Percentiles rank a stretch among this genome's conserved stretches.
phyloP scores from a whole-genome alignment of 1,140 invertebrate genomes.

The Hyposmocoma kahamanoa region DNA sequence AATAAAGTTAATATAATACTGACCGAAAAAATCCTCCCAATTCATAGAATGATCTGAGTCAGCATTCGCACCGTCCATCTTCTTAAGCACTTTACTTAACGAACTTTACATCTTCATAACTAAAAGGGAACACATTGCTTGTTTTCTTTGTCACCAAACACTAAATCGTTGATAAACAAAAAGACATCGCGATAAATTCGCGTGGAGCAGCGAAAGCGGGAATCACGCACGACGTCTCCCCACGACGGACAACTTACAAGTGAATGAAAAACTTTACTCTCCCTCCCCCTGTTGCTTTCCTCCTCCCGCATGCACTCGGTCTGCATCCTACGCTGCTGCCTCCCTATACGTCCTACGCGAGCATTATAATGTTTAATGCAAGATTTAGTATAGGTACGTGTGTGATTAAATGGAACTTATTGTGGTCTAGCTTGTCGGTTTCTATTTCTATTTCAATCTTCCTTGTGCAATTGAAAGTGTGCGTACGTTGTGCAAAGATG shows the following conservation, averaged over 20 bases:
- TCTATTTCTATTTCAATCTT: too few relatives aligned
- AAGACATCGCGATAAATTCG: conserved; percentile 38
- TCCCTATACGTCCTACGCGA: too few relatives aligned
- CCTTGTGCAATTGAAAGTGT: too few relatives aligned
- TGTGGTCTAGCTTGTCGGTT: too few relatives aligned
- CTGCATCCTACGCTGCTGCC: background rate
- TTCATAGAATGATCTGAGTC: conserved; percentile 73
- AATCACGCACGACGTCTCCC: conserved; percentile 26
- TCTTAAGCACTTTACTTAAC: conserved; percentile 27
- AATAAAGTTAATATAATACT: too few relatives aligned
- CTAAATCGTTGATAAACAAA: conserved; percentile 62
- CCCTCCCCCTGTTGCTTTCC: background rate
- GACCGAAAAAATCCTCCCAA: conserved; percentile 74
- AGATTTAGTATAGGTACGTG: too few relatives aligned
- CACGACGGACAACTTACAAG: conserved; percentile 36
- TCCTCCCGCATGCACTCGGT: background rate
- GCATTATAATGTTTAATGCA: too few relatives aligned
- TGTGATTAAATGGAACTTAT: too few relatives aligned
- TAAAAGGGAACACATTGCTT: conserved; percentile 28
- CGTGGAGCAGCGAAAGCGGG: conserved; percentile 10
- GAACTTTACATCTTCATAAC: conserved; percentile 20
- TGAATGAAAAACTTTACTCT: conserved; percentile 28
- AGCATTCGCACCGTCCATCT: conserved; percentile 65
- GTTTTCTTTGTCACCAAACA: conserved; percentile 38
- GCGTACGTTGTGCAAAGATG: too few relatives aligned